Percentiles rank a stretch among this genome's conserved stretches.
Conservation (phyloP, 1,140 invertebrate species). For the Alviniconcha marisindica region DNA sequence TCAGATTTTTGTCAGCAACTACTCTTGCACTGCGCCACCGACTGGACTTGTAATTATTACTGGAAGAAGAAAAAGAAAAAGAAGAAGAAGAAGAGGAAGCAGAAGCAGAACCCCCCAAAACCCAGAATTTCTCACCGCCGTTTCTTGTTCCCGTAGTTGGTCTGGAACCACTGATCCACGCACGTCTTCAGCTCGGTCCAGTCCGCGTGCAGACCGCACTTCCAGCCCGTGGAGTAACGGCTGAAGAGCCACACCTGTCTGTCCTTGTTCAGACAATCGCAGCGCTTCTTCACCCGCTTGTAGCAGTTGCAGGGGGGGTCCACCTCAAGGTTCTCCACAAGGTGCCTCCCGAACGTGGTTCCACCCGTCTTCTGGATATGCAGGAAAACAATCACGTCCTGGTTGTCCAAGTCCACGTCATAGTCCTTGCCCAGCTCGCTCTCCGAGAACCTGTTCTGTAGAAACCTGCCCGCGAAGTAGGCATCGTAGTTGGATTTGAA, state of each 20-base stretch:
- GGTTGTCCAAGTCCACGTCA: constrained; percentile 58
- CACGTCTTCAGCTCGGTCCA: constrained; percentile 95
- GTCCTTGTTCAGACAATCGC: constrained; percentile 68
- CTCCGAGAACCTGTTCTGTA: constrained; percentile 41
- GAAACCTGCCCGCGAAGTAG: constrained; percentile 36
- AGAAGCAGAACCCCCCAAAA: no score
- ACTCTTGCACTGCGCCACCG: no score
- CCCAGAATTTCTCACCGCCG: background rate
- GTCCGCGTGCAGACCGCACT: constrained; percentile 98
- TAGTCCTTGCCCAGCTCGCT: constrained; percentile 41
- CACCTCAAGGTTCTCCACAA: constrained; percentile 95
- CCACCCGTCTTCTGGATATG: constrained; percentile 97
- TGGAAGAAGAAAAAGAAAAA: no score
- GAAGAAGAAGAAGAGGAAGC: no score
- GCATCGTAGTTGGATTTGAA: constrained; percentile 39
- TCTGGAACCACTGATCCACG: constrained; percentile 75
- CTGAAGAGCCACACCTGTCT: constrained; percentile 92
- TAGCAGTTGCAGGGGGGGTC: constrained; percentile 67
- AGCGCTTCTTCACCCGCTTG: constrained; percentile 61
- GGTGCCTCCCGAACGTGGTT: constrained; percentile 95
- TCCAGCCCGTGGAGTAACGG: constrained; percentile 98
- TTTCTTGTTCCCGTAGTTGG: constrained; percentile 66
- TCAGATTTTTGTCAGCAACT: no score
- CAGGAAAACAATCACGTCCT: constrained; percentile 97
- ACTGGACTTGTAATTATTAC: no score